These are phyloP conservation scores for Apaloderma vittatum DNA, from an alignment of 2,113 vertebrate genomes.

Conservation along the genomic window DNA sequence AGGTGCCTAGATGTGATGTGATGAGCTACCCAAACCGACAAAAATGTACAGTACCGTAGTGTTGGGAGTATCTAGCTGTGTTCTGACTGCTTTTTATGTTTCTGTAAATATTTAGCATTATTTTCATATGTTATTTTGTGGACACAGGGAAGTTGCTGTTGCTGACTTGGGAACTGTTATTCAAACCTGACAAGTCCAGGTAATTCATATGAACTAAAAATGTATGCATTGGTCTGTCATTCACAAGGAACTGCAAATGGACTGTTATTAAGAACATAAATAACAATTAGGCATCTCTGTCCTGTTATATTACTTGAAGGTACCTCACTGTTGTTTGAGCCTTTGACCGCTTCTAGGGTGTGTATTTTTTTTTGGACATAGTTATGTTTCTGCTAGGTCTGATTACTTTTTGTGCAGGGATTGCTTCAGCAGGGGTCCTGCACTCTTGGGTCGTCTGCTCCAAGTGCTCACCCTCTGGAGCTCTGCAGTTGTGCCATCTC, in stretches of 20 bases:
- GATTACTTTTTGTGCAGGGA: neutral
- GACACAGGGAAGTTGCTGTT: neutral
- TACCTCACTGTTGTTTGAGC: neutral
- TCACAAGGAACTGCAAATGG: neutral
- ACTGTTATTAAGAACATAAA: neutral
- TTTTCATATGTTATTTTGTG: neutral
- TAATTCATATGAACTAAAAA: neutral
- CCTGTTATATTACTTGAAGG: neutral
- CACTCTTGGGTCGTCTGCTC: neutral
- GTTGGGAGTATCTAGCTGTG: accelerated
- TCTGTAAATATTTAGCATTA: neutral
- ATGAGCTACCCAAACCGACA: neutral
- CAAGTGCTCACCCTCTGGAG: neutral
- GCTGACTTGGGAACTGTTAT: neutral
- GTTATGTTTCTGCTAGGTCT: neutral
- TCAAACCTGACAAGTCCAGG: neutral
- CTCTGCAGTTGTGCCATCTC: neutral
- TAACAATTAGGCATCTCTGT: neutral
- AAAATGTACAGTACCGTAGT: neutral
- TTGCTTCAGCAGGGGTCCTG: neutral
- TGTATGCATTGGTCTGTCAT: neutral
- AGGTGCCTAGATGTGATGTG: neutral
- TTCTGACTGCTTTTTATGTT: neutral
- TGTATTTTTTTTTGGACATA: accelerated
- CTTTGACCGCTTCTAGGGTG: neutral